Evolutionary conservation across 2,797 vertebrate species (phyloP).

Genomic region (Urophycis tenuis): DNA sequence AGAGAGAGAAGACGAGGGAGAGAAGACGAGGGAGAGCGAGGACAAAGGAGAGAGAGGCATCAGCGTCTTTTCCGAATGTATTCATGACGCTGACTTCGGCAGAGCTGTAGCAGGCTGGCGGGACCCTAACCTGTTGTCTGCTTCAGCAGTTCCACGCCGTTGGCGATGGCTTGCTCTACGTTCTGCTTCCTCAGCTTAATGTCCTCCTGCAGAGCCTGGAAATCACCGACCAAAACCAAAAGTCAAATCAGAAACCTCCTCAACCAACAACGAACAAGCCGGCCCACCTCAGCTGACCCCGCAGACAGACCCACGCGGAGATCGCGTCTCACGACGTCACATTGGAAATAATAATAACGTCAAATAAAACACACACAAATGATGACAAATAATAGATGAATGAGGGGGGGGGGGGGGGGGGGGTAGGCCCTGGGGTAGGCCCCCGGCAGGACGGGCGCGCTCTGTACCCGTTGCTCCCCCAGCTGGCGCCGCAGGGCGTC

Average conservation of each 20-base stretch:
- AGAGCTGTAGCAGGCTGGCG: neutral
- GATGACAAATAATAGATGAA: neutral
- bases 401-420: constrained; percentile 50
- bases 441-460: neutral
- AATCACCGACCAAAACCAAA: constrained; percentile 5
- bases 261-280: neutral
- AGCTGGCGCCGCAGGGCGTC: constrained; percentile 83
- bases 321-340: neutral
- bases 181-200: constrained; percentile 83
- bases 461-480: constrained; percentile 86
- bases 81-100: no score
- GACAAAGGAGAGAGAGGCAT: no score
- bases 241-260: neutral
- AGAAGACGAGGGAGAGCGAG: no score
- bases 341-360: neutral
- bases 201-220: constrained; percentile 86
- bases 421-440: constrained; percentile 20
- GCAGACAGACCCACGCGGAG: neutral
- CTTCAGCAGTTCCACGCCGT: constrained; percentile 93
- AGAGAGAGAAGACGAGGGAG: no score
- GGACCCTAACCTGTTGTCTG: constrained; percentile 87
- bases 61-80: no score
- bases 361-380: neutral
- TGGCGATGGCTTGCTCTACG: constrained; percentile 87
- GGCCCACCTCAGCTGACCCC: neutral